Evolutionary conservation across 37 sponge, comb jelly and placozoan genomes (phyloP).

Genomic region (Aplysina aerophoba): DNA sequence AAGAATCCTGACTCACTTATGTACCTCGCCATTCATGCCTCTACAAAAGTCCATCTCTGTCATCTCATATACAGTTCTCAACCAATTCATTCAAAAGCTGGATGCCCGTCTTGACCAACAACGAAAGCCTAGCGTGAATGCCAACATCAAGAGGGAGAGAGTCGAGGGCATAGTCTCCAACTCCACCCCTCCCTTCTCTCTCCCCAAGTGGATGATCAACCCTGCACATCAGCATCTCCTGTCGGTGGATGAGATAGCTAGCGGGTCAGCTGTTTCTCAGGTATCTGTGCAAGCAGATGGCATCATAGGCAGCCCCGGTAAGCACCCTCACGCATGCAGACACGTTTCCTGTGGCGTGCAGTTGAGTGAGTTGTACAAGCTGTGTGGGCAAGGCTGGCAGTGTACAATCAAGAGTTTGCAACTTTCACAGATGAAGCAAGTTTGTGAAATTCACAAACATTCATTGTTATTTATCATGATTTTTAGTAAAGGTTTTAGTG

Average conservation of each 20-base stretch:
- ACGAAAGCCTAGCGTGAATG: constrained; percentile 63
- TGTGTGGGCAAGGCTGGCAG: too few relatives aligned
- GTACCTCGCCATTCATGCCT: not conserved
- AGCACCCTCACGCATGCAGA: too few relatives aligned
- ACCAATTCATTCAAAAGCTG: constrained; percentile 74
- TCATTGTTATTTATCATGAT: too few relatives aligned
- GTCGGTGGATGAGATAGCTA: not conserved
- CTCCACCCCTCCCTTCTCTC: constrained; percentile 55
- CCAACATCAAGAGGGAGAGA: constrained; percentile 63
- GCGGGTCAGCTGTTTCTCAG: not conserved
- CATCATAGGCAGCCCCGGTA: not conserved
- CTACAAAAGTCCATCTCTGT: not conserved
- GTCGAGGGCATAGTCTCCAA: constrained; percentile 62
- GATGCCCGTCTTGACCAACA: constrained; percentile 69
- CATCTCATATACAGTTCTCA: constrained; percentile 51
- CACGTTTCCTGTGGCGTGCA: too few relatives aligned
- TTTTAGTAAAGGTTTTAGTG: too few relatives aligned
- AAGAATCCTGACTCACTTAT: not conserved
- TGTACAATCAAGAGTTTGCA: too few relatives aligned
- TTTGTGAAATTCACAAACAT: too few relatives aligned
- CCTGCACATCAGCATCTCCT: constrained; percentile 49
- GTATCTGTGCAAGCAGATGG: not conserved
- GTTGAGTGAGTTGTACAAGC: too few relatives aligned
- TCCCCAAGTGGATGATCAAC: constrained; percentile 79
- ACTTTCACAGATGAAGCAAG: too few relatives aligned